phyloP scores from a whole-genome alignment of 2,888 invertebrate species.

The Bombylius discolor region DNA sequence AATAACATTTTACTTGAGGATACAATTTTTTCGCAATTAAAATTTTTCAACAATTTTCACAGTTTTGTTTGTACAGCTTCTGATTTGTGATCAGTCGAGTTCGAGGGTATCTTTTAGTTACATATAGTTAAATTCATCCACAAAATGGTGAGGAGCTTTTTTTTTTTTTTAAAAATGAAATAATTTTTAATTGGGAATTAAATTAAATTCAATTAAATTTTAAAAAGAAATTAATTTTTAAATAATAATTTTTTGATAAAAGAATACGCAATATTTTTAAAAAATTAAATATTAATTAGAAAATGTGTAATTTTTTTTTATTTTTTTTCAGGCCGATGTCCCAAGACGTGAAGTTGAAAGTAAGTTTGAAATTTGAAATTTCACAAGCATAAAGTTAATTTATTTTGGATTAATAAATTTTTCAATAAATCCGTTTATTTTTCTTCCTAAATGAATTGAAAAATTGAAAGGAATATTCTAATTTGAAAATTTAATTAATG shows the following conservation, averaged over 20 bases:
- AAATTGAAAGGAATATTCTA: no score
- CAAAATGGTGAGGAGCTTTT: conserved; percentile 48
- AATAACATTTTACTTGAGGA: background rate
- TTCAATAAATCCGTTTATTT: no score
- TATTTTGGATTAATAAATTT: no score
- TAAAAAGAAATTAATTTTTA: no score
- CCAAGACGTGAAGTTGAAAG: conserved; percentile 79
- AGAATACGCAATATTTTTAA: no score
- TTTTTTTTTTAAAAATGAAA: conserved; percentile 18
- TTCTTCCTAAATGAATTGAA: no score
- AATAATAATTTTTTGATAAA: no score
- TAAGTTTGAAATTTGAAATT: conserved; percentile 44
- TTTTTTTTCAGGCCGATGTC: conserved; percentile 65
- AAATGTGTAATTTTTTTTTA: conserved; percentile 13
- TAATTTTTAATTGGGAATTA: conserved; percentile 10
- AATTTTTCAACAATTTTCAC: background rate
- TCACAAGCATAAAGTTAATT: no score
- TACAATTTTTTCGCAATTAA: no score
- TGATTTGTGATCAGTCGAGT: conserved; percentile 35
- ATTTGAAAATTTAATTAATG: no score
- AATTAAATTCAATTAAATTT: background rate
- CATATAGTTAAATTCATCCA: conserved; percentile 37
- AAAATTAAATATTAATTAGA: background rate
- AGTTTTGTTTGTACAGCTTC: background rate
- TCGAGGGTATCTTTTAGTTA: conserved; percentile 39